Conservation (phyloP, 2,888 invertebrate species). For the Incurvaria masculella region DNA sequence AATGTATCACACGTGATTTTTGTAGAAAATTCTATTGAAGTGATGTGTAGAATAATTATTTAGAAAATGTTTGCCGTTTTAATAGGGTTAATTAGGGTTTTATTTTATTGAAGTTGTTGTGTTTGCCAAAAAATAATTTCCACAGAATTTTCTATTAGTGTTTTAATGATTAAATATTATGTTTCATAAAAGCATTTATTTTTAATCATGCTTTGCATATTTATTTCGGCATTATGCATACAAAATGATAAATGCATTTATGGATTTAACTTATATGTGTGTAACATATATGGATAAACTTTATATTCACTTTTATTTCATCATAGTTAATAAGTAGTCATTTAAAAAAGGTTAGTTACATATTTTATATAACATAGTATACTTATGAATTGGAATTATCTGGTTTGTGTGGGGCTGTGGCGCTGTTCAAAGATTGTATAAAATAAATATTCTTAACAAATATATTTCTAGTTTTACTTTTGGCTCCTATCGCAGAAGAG, state of each 20-base stretch:
- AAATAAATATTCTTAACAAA: neutral
- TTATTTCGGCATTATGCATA: too few relatives aligned
- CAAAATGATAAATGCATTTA: too few relatives aligned
- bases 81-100: neutral
- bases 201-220: constrained; percentile 5
- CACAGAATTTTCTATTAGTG: neutral
- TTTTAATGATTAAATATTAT: constrained; percentile 3
- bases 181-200: constrained; percentile 6
- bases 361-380: constrained; percentile 10
- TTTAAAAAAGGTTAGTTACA: neutral
- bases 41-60: neutral
- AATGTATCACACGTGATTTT: neutral
- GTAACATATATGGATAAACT: constrained; percentile 1
- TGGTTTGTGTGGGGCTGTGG: constrained; percentile 10
- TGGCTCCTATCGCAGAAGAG: too few relatives aligned
- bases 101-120: neutral
- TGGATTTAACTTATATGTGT: neutral
- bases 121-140: neutral
- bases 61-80: neutral
- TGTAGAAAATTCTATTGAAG: neutral
- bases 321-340: neutral
- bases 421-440: neutral
- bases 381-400: constrained; percentile 5
- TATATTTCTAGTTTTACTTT: too few relatives aligned
- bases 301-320: neutral